These are phyloP conservation scores for Larimichthys polyactis DNA, from an alignment of 2,113 vertebrate species.

Conservation along the genomic window DNA sequence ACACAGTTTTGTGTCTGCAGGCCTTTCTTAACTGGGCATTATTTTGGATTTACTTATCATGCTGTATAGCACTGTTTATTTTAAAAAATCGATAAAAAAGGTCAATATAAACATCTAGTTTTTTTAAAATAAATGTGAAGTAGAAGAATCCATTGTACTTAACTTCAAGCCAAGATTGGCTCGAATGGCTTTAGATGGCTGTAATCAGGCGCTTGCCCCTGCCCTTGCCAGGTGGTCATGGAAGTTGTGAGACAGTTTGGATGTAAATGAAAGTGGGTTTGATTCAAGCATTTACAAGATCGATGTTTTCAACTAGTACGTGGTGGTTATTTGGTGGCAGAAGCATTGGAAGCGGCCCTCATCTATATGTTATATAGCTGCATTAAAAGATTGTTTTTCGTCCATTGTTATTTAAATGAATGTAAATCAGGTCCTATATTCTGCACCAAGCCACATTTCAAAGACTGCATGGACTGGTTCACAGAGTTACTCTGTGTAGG, in stretches of 20 bases:
- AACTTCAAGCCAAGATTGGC: background rate
- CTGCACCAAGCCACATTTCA: background rate
- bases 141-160: background rate
- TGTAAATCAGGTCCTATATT: constrained; percentile 4
- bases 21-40: background rate
- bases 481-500: background rate
- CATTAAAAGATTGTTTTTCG: background rate
- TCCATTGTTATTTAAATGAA: background rate
- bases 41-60: background rate
- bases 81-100: background rate
- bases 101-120: background rate
- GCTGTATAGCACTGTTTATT: background rate
- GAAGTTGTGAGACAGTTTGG: background rate
- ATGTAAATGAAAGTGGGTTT: background rate
- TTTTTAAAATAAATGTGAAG: background rate
- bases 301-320: background rate
- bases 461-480: background rate
- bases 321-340: background rate
- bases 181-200: background rate
- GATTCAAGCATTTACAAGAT: background rate
- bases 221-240: background rate
- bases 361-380: background rate
- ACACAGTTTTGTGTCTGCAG: background rate
- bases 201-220: background rate
- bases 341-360: background rate